Base-by-base conservation (phyloP, 2,797 vertebrate genomes). In the Mormyrus hasselquistii region DNA sequence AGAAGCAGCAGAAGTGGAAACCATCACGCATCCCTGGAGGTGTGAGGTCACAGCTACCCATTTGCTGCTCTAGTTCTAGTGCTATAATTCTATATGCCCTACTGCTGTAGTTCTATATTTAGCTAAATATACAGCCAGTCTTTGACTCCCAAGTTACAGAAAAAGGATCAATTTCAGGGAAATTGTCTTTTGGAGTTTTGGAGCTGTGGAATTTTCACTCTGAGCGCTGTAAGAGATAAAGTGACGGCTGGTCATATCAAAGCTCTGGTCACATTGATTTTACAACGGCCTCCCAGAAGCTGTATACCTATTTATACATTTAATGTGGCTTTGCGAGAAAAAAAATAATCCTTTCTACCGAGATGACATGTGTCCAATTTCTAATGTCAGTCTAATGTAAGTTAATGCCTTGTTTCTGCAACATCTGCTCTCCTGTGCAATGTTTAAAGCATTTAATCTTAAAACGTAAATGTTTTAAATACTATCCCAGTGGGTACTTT, bases 191-290 rank as follows among this genome's bases (percentile, higher is more conserved):
- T 69, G 41, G n/a, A 19, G 38, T 84, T 47, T 62, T 65, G n/a
- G 5, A 10, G 53, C 29, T 50, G 41, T 89, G 10, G 19, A 7
- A 5, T 49, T 25, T 62, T 52, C 22, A 25, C 12, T 65, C 5
- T 19, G 44, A 57, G 14, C 2, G 12, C 44, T 38, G 29, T 14
- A 55, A 41, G 73, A 57, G 87, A 89, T 88, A 62, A 76, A 47
- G 38, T 87, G 53, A 49, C 2, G 29, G 53, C 16, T 62, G 1
- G 88, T 90, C 84, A 49, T 55, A 83, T 88, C 87, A 89, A 88
- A 50, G 85, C 76, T 90, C 86, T 91, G 88, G 89, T 90, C 49
- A 87, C 52, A 89, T 87, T 65, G 19, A 57, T 86, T 83, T 41
- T 88, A 88, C 88, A 88, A 53, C 5, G 2, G 53, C n/a, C 62